Evolutionary conservation across 2,113 vertebrate species (phyloP), one percentile per base, ranked within the genome.

Genomic region (Jaculus jaculus): DNA sequence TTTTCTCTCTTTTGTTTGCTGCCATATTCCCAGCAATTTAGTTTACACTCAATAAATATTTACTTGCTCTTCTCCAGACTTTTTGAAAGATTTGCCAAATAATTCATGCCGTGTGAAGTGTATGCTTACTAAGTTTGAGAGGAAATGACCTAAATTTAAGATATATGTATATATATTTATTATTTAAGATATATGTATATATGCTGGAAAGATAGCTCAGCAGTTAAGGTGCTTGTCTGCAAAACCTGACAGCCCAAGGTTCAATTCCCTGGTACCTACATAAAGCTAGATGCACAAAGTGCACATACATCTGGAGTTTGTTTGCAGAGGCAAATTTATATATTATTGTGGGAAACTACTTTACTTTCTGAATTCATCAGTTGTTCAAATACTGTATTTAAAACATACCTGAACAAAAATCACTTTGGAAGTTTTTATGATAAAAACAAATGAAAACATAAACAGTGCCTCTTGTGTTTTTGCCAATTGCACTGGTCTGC

Each of bases 361-460:
- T 61, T n/a, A 51, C 77, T 77, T 72, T 71, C 72, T 78, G 18
- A 60, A 87, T 37, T 82, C 26, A 42, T 73, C 32, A 61, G 37
- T 69, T 84, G 28, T 85, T 89, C 74, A 89, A 28, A 73, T 61
- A 54, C 13, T 39, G 78, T 23, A 65, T 93, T 84, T 79, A 79
- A 79, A 87, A 84, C 21, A 13, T 18, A 47, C 37, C 5, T 15
- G 34, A 24, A 34, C 87, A 72, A 69, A 66, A 72, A 47, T 47
- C 42, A 30, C 51, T 71, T 65, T 51, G 77, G 13, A 82, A 34
- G 5, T 42, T 65, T 54, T 71, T 39, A 71, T 69, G 20, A 74
- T 5, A 30, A 39, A 20, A 93, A 54, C 4, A 84, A 63, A 74
- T 54, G 34, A 47, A 66, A 78, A 84, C 66, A 68, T 60, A 61